Evolutionary conservation across 2,113 vertebrate species (phyloP), one percentile per base, ranked within the genome.

Genomic region (Oplegnathus fasciatus): DNA sequence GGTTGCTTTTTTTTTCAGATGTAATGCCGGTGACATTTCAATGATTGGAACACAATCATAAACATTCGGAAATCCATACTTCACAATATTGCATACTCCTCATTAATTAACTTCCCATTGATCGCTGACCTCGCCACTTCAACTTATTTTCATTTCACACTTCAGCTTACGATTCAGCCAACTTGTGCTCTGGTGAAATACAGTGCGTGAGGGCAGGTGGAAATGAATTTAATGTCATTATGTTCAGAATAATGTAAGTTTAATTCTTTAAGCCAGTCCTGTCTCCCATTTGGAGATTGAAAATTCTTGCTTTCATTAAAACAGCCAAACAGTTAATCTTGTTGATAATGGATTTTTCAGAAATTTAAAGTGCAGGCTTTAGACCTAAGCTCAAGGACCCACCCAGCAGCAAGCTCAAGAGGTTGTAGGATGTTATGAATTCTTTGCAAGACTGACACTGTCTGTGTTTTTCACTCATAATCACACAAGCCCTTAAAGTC

Each of bases 51-150:
- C 89, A 91, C 82, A 91, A 85, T 89, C 81, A 89, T 75, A 86
- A 79, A 69, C 91, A 84, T 93, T 94, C 82, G 81, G 90, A 93
- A 94, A 95, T 94, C 94, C 87, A 96, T 94, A 93, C 85, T 84
- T 72, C 80, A 88, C 88, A 88, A 87, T 92, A 90, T 70, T 78
- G 86, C 85, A 90, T 91, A 92, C 92, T 94, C 91, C 91, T 94
- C 92, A 94, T 95, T 95, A 94, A 95, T 95, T 94, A 95, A 94
- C 94, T 94, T 94, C 85, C 83, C 86, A 96, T 95, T 94, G 95
- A 95, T 95, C 75, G 75, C 80, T 88, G 88, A 88, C 92, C 93
- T 92, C 75, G 87, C 78, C 88, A 90, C 92, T 92, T 92, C 89
- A 93, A 92, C 84, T 87, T 92, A 88, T 88, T 93, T 93, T 72